Conservation (phyloP, 2,797 vertebrate species). For the Cyprinodon diabolis region DNA sequence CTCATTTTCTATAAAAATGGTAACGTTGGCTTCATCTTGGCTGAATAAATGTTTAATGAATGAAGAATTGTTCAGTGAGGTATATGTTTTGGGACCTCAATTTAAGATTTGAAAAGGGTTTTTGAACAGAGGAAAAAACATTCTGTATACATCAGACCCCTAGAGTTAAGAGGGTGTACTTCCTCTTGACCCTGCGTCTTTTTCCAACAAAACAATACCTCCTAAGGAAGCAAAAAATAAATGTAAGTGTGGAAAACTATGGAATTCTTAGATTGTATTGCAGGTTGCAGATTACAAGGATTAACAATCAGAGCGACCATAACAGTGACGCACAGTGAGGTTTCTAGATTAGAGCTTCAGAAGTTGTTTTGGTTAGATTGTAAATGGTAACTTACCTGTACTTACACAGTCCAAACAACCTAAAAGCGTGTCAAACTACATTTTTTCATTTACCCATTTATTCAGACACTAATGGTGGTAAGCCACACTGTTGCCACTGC, state of each 20-base stretch:
- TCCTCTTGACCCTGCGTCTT: neutral
- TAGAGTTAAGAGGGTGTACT: neutral
- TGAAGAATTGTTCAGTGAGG: neutral
- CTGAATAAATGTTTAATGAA: neutral
- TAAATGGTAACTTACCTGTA: no score
- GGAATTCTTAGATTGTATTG: no score
- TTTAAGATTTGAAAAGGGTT: neutral
- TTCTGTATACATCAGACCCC: neutral
- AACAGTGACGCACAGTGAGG: neutral
- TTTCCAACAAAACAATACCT: neutral
- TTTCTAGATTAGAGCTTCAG: neutral
- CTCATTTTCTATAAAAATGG: neutral
- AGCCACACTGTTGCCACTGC: no score
- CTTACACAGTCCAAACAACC: no score
- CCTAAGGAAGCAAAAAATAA: neutral
- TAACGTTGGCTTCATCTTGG: neutral
- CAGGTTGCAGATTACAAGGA: neutral
- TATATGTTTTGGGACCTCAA: neutral
- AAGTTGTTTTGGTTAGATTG: neutral
- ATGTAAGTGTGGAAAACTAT: neutral
- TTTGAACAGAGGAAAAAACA: neutral
- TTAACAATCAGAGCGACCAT: neutral
- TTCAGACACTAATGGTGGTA: no score
- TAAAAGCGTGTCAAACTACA: no score
- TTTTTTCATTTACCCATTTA: neutral